phyloP scores from a whole-genome alignment of 2,113 vertebrate genomes.

The Craseonycteris thonglongyai region DNA sequence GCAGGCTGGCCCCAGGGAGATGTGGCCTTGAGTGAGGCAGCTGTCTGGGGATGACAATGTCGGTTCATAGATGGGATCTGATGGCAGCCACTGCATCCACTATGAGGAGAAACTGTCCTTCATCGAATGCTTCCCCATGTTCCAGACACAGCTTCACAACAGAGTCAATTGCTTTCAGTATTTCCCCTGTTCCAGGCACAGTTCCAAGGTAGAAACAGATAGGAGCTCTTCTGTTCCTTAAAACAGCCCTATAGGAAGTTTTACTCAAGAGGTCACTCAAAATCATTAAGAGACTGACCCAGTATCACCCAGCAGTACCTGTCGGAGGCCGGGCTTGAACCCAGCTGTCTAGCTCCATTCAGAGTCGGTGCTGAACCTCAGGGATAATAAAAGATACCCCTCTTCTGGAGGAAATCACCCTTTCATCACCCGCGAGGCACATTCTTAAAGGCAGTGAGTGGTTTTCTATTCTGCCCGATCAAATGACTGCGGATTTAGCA shows the following conservation, averaged over 20 bases:
- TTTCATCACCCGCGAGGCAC: neutral
- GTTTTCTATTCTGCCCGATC: neutral
- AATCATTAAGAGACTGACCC: neutral
- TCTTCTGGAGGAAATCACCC: neutral
- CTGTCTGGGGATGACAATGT: neutral
- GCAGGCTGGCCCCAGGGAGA: neutral
- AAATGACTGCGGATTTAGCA: neutral
- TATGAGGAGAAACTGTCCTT: neutral
- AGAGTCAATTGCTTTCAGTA: neutral
- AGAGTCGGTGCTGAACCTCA: neutral
- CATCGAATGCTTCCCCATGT: neutral
- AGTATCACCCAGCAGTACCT: rapidly evolving
- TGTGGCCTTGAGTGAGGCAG: neutral
- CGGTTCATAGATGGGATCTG: neutral
- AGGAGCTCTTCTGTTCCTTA: neutral
- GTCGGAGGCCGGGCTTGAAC: neutral
- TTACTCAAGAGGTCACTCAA: neutral
- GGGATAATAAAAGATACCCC: neutral
- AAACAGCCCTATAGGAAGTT: neutral
- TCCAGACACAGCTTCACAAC: neutral
- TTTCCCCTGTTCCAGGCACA: neutral
- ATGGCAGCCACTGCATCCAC: neutral
- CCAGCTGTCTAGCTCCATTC: neutral
- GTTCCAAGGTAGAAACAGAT: neutral
- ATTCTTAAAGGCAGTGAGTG: neutral